These are phyloP conservation scores for Drosophila dunni DNA, from an alignment of 1,140 invertebrate genomes.

Conservation along the genomic window DNA sequence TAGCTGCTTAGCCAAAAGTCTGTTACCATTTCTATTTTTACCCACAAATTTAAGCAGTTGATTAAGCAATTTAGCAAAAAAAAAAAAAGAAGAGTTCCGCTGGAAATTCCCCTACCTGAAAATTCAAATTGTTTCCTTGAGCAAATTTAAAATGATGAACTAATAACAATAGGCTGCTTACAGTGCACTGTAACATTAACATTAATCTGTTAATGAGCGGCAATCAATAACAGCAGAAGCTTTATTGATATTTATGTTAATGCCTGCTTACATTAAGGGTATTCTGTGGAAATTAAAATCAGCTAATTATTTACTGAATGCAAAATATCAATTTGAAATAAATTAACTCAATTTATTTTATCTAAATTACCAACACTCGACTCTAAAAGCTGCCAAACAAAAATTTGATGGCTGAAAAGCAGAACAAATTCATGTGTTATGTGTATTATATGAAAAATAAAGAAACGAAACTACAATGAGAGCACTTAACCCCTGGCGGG, in stretches of 20 bases:
- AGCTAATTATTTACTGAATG: no score
- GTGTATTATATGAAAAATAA: not conserved
- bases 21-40: conserved; percentile 45
- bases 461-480: conserved; percentile 32
- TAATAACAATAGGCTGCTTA: not conserved
- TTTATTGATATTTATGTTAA: not conserved
- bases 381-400: not conserved
- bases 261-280: no score
- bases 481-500: conserved; percentile 60
- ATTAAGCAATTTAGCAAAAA: conserved; percentile 26
- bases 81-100: conserved; percentile 5
- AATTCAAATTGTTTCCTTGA: not conserved
- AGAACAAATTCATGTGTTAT: not conserved
- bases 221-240: not conserved
- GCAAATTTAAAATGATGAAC: not conserved
- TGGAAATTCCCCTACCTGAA: conserved; percentile 17
- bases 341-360: no score
- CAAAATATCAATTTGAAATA: not conserved
- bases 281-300: no score
- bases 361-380: no score
- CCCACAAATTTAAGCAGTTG: conserved; percentile 21
- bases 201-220: not conserved
- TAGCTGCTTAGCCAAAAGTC: not conserved
- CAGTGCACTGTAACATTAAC: not conserved
- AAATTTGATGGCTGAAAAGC: not conserved